Percentiles rank a stretch among this genome's conserved stretches.
phyloP scores from a whole-genome alignment of 1,140 invertebrate species.

The Pogonomyrmex barbatus region DNA sequence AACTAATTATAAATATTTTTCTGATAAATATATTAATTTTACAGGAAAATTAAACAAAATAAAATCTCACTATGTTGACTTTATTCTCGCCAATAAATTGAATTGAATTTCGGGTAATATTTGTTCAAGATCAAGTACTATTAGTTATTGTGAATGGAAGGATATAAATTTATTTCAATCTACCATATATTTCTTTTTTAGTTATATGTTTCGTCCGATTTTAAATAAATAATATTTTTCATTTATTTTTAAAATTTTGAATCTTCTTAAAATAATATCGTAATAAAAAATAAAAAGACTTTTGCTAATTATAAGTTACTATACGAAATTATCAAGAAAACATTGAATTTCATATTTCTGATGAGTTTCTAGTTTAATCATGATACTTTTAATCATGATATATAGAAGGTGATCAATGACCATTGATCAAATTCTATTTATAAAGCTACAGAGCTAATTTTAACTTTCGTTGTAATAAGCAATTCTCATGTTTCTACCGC shows the following conservation, averaged over 20 bases:
- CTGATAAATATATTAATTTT: neutral
- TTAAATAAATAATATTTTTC: neutral
- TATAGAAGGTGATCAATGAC: neutral
- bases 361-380: neutral
- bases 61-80: neutral
- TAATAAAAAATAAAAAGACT: neutral
- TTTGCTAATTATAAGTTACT: neutral
- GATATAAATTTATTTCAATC: neutral
- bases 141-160: neutral
- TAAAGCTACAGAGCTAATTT: neutral
- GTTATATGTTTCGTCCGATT: neutral
- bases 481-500: neutral
- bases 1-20: conserved; percentile 1
- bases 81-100: neutral
- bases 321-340: neutral
- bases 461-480: neutral
- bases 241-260: neutral
- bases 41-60: conserved; percentile 2
- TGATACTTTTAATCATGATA: neutral
- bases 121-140: conserved; percentile 10
- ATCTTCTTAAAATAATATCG: neutral
- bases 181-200: conserved; percentile 9
- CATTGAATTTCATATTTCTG: neutral
- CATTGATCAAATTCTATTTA: conserved; percentile 11
- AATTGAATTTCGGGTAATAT: conserved; percentile 1